phyloP scores from a whole-genome alignment of 1,140 invertebrate genomes.

The Zaprionus ghesquierei region DNA sequence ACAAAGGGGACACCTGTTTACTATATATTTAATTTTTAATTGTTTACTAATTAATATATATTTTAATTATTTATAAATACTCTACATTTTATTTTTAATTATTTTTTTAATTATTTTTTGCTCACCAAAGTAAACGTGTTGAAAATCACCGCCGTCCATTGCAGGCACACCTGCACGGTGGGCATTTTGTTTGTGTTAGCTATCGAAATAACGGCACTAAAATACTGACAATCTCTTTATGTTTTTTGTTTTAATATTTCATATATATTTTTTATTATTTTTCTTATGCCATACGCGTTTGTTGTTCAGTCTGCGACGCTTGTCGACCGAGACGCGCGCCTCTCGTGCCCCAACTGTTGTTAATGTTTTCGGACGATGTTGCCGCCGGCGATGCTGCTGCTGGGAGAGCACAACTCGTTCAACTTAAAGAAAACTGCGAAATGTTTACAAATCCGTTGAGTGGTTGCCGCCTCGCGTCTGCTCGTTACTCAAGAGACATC shows the following conservation, averaged over 20 bases:
- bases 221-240: constrained; percentile 7
- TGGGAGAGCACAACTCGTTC: constrained; percentile 43
- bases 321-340: constrained; percentile 46
- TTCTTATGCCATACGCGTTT: constrained; percentile 20
- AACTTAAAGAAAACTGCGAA: constrained; percentile 49
- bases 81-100: neutral
- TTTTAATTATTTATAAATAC: neutral
- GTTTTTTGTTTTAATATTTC: neutral
- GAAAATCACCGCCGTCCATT: constrained; percentile 66
- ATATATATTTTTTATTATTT: constrained; percentile 3
- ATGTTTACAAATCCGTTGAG: constrained; percentile 77
- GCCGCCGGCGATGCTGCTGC: neutral
- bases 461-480: constrained; percentile 48
- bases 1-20: neutral
- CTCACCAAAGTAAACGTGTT: constrained; percentile 68
- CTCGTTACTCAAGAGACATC: constrained; percentile 66
- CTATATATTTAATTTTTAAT: too few species aligned
- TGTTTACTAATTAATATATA: too few species aligned
- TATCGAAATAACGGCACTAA: constrained; percentile 4
- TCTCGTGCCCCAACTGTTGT: constrained; percentile 61
- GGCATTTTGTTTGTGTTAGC: constrained; percentile 43
- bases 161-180: constrained; percentile 63
- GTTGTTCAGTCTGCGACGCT: constrained; percentile 30
- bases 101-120: neutral
- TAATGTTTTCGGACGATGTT: constrained; percentile 31